phyloP scores from a whole-genome alignment of 2,888 invertebrate species.

The Cerastoderma edule region DNA sequence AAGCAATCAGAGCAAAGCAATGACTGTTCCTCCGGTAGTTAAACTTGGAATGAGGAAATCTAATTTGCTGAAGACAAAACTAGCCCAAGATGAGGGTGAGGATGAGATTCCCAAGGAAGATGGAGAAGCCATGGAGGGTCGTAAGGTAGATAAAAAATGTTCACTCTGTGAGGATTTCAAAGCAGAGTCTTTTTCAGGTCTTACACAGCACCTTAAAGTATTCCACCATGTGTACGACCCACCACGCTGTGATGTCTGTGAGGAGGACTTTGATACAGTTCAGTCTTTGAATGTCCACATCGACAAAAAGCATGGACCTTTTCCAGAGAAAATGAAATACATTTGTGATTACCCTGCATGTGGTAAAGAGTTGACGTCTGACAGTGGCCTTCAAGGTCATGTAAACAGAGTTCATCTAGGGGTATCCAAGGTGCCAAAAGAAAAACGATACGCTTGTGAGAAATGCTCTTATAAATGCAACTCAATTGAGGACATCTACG shows the following conservation, averaged over 20 bases:
- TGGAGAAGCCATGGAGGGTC: neutral
- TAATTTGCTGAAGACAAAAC: conserved; percentile 27
- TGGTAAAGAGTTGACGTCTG: conserved; percentile 41
- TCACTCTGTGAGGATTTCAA: conserved; percentile 53
- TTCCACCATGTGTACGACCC: conserved; percentile 55
- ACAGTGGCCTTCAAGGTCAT: conserved; percentile 37
- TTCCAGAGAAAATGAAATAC: conserved; percentile 21
- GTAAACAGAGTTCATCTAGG: conserved; percentile 36
- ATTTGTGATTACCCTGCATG: conserved; percentile 54
- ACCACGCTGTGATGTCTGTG: conserved; percentile 68
- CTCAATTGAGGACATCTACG: conserved; percentile 44
- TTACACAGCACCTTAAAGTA: conserved; percentile 52
- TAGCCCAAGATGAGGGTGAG: neutral
- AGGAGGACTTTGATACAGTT: conserved; percentile 56
- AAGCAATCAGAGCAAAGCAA: neutral
- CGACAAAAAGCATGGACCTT: conserved; percentile 64
- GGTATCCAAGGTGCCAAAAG: neutral
- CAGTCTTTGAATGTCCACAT: conserved; percentile 58
- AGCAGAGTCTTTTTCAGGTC: conserved; percentile 43
- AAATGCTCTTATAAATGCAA: conserved; percentile 56
- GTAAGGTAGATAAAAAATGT: conserved; percentile 30
- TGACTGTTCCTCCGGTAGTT: conserved; percentile 39
- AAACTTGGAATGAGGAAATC: conserved; percentile 44
- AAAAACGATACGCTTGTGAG: conserved; percentile 47
- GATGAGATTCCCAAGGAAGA: conserved; percentile 22